Conservation (phyloP, 2,888 invertebrate genomes). For the Drosophila kuntzei region DNA sequence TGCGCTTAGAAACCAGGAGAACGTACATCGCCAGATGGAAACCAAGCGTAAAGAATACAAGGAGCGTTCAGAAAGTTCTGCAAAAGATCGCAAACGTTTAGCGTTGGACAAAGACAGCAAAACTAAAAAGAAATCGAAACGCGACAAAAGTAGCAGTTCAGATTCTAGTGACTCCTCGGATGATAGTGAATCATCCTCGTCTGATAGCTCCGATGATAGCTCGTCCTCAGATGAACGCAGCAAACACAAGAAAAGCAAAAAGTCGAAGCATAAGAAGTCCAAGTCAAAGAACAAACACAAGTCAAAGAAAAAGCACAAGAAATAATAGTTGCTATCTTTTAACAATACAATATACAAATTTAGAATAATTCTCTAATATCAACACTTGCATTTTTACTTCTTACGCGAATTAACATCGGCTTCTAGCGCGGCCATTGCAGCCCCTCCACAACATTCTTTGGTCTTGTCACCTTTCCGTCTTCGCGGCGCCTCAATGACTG, state of each 20-base stretch:
- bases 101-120: slow-evolving; percentile 40
- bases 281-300: slow-evolving; percentile 58
- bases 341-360: slow-evolving; percentile 40
- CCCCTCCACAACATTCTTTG: slow-evolving; percentile 62
- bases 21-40: background rate
- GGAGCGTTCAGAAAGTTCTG: background rate
- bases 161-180: slow-evolving; percentile 47
- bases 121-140: slow-evolving; percentile 62
- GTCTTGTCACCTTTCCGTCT: slow-evolving; percentile 47
- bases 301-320: slow-evolving; percentile 64
- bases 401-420: slow-evolving; percentile 48
- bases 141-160: slow-evolving; percentile 47
- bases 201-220: slow-evolving; percentile 59
- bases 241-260: slow-evolving; percentile 68
- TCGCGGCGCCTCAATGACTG: slow-evolving; percentile 83
- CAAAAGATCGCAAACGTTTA: slow-evolving; percentile 26
- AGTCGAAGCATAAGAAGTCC: slow-evolving; percentile 61
- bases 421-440: slow-evolving; percentile 67
- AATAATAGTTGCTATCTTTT: slow-evolving; percentile 42
- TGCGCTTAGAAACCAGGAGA: background rate
- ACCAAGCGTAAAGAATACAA: slow-evolving; percentile 7
- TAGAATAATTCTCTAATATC: slow-evolving; percentile 33
- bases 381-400: slow-evolving; percentile 51
- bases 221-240: slow-evolving; percentile 67
- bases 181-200: slow-evolving; percentile 48